A percentile compares a stretch with the other conserved stretches of the same genome.
phyloP scores from a whole-genome alignment of 1,140 invertebrate species.

The Trigoniulus corallinus region DNA sequence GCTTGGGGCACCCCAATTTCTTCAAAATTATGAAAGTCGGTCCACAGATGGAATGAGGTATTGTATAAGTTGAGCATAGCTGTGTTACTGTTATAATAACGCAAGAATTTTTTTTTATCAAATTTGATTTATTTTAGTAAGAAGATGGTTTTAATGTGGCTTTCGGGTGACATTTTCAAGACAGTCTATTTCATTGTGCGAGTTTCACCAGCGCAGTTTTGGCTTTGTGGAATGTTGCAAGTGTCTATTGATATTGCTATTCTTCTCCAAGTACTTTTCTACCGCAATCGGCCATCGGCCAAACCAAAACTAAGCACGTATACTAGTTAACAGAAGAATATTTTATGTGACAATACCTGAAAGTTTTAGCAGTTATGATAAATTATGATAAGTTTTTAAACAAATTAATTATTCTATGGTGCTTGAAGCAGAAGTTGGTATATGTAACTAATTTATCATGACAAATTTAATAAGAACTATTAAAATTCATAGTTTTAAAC shows the following conservation, averaged over 20 bases:
- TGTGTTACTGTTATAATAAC: conserved; percentile 1
- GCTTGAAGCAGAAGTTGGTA: no score
- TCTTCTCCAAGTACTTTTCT: conserved; percentile 53
- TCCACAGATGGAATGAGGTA: conserved; percentile 96
- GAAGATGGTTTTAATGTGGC: conserved; percentile 94
- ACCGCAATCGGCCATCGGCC: conserved; percentile 19
- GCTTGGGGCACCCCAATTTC: conserved; percentile 82
- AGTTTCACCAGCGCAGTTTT: conserved; percentile 83
- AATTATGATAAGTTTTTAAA: no score
- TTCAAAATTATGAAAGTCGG: conserved; percentile 71
- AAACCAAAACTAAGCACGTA: no score
- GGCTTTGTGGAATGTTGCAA: conserved; percentile 85
- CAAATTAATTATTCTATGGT: no score
- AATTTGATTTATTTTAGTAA: conserved; percentile 27
- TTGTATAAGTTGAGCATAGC: conserved; percentile 8
- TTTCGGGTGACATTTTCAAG: conserved; percentile 82
- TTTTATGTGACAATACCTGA: no score
- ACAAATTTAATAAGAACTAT: no score
- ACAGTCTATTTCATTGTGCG: conserved; percentile 86
- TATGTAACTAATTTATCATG: no score
- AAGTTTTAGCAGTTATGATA: no score
- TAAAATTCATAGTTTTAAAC: no score
- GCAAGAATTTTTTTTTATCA: conserved; percentile 6
- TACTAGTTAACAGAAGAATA: no score
- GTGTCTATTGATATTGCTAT: conserved; percentile 69